Evolutionary conservation across 1,140 invertebrate genomes (phyloP), one percentile per base, ranked within the genome.

Genomic region (Coelopa frigida): DNA sequence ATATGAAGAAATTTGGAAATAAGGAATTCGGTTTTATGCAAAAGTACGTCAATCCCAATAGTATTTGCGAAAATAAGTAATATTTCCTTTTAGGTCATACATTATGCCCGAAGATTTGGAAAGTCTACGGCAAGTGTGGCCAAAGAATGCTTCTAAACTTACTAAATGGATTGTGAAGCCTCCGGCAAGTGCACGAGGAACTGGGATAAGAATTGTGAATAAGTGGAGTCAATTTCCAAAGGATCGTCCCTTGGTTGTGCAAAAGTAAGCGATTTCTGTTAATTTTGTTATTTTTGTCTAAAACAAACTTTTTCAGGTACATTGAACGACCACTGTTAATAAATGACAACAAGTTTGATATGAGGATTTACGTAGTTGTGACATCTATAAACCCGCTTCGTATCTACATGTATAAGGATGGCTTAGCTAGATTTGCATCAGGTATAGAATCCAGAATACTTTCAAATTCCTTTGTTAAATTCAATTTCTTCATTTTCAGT

Each of bases 331-430:
- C 93, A 12, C 78, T 89, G 64, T 75, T 94, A 17, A 94, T 96
- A 53, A 92, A 96, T 72, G 88, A 87, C 43, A 90, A 87, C 61
- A 97, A 97, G 73, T 97, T 97, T 52, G 82, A 84, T 61, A 78
- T 98, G 55, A 76, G 95, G 4, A 69, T 98, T 8, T 98, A 98
- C 72, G 94, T 98, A 14, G 77, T 96, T 12, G 84, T 98, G 11
- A 96, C 94, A 1, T 94, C 88, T 37, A 86, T 98, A 55, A 86
- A 97, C 72, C 96, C 96, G 1, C 74, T 93, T 4, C 76, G 86
- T 40, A 84, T 98, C 53, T 98, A 97, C 65, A 72, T 99, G 46
- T 97, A 93, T 73, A 86, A 94, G 43, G 92, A 98, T 68, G 96
- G 96, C 0, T 73, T 98, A 14, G 94, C 94, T 1, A 77, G 92